phyloP scores from a whole-genome alignment of 2,113 vertebrate genomes.

The Bubo blakistoni region DNA sequence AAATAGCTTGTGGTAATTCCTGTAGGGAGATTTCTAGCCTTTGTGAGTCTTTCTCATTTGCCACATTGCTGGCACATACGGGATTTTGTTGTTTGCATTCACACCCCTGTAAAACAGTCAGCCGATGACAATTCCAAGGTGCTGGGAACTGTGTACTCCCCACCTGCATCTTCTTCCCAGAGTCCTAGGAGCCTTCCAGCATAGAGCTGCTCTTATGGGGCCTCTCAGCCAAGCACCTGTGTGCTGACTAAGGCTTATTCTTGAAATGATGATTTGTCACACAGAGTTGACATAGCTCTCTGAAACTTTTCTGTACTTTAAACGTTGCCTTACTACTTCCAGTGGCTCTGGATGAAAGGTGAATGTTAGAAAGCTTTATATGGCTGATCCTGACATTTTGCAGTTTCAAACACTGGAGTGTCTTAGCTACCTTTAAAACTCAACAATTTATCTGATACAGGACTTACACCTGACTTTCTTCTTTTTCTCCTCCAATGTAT shows the following conservation, averaged over 20 bases:
- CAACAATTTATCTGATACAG: neutral
- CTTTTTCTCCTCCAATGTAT: neutral
- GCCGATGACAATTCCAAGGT: neutral
- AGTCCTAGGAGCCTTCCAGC: neutral
- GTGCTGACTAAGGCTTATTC: neutral
- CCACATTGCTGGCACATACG: neutral
- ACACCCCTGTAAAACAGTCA: neutral
- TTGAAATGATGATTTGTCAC: neutral
- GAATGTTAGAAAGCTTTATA: neutral
- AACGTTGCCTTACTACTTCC: neutral
- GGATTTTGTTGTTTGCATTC: neutral
- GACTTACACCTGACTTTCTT: neutral
- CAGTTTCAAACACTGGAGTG: neutral
- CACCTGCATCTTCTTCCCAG: neutral
- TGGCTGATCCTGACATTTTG: neutral
- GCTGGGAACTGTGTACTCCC: neutral
- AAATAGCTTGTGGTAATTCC: neutral
- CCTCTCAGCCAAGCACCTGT: neutral
- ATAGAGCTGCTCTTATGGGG: neutral
- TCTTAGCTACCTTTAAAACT: neutral
- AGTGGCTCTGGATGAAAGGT: neutral
- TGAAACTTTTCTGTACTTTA: neutral
- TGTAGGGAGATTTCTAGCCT: neutral
- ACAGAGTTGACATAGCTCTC: neutral
- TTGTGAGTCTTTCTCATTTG: neutral